These are phyloP conservation scores for Pedionomus torquatus DNA, from an alignment of 2,113 vertebrate genomes.

Conservation along the genomic window DNA sequence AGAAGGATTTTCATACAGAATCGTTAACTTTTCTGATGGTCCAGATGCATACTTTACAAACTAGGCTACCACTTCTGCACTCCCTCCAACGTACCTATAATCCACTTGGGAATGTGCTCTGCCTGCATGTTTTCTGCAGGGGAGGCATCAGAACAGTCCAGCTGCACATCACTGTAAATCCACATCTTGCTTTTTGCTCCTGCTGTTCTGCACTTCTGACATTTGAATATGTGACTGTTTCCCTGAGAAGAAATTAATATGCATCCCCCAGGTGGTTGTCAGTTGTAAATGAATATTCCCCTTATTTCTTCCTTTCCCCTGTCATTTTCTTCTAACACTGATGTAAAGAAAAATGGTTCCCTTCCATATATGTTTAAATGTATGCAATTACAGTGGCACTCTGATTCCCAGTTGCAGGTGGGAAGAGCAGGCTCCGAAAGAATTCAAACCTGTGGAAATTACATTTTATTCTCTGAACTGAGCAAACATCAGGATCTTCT, in stretches of 20 bases:
- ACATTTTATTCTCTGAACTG: neutral
- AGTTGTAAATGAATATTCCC: neutral
- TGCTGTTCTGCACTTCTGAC: neutral
- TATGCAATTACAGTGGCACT: fast-evolving
- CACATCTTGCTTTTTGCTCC: neutral
- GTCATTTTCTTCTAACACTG: neutral
- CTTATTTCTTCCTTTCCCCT: neutral
- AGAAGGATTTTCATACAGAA: neutral
- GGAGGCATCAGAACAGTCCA: neutral
- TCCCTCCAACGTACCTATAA: neutral
- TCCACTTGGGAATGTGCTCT: fast-evolving
- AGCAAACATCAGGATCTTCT: neutral
- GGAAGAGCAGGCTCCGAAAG: neutral
- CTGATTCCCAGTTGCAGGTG: neutral
- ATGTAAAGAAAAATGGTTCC: neutral
- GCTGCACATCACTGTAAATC: fast-evolving
- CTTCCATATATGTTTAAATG: neutral
- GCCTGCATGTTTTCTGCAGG: neutral
- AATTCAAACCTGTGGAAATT: neutral
- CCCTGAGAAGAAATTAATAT: neutral
- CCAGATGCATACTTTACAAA: neutral
- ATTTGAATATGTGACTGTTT: neutral
- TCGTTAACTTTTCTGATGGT: neutral
- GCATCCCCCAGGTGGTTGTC: neutral
- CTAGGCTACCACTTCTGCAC: neutral